A percentile compares a stretch with the other conserved stretches of the same genome.
Evolutionary conservation across 2,113 vertebrate species (phyloP).

Genomic region (Oceanodroma tethys): DNA sequence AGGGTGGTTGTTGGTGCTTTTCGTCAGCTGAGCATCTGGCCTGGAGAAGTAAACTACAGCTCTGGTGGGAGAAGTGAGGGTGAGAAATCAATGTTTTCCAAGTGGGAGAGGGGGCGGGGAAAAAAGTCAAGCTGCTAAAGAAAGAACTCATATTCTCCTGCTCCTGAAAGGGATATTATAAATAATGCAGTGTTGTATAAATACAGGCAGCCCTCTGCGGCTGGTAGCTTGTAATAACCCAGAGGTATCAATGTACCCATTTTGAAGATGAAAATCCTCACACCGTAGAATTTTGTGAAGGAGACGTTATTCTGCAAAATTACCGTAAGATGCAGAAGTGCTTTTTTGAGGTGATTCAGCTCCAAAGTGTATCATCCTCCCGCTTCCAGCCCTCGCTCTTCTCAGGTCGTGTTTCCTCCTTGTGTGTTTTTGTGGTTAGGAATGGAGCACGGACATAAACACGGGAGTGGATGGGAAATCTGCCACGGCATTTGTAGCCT

Average conservation of each 20-base stretch:
- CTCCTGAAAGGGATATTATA: slow-evolving; percentile 24
- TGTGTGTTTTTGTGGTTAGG: neutral
- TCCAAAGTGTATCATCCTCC: neutral
- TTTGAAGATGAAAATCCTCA: slow-evolving; percentile 49
- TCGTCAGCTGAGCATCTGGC: neutral
- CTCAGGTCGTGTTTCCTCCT: neutral
- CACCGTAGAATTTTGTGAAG: fast-evolving
- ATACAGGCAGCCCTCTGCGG: neutral
- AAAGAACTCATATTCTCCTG: neutral
- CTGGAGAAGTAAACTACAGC: neutral
- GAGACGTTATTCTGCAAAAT: neutral
- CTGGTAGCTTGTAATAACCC: slow-evolving; percentile 30
- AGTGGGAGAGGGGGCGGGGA: neutral
- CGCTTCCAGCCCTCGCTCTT: neutral
- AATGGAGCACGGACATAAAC: neutral
- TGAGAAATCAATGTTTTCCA: neutral
- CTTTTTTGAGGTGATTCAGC: neutral
- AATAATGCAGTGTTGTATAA: slow-evolving; percentile 35
- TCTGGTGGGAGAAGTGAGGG: neutral
- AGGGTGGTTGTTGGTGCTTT: neutral
- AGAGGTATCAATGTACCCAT: slow-evolving; percentile 24
- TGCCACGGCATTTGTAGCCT: neutral
- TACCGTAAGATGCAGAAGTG: neutral
- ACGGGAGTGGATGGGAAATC: slow-evolving; percentile 1
- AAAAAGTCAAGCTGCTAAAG: neutral